Base-by-base conservation (phyloP, 2,888 invertebrate genomes). In the Caenorhabditis angaria region DNA sequence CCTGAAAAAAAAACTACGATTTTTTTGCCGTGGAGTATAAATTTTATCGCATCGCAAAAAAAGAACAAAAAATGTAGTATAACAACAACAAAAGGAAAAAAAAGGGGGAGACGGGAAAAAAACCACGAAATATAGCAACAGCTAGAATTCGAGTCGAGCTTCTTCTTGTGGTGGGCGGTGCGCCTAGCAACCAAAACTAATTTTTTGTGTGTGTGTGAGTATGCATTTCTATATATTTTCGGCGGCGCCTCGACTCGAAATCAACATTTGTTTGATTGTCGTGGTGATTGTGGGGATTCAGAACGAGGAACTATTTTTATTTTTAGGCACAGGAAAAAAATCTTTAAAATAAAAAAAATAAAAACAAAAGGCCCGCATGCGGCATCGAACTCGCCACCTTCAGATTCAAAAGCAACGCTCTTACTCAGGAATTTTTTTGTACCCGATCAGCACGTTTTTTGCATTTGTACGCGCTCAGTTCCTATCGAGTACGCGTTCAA, bases 91-190 rank as follows among this genome's bases (percentile, higher is more conserved):
- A 18, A 32, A 58, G 12, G 10, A 29, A 32, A 32, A 22, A 58
- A 32, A 32, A n/a, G n/a, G n/a, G n/a, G n/a, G n/a, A n/a, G n/a
- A n/a, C n/a, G n/a, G n/a, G n/a, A n/a, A n/a, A n/a, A n/a, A n/a
- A n/a, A n/a, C n/a, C n/a, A 29, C 22, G 27, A 58, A 58, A 58
- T 54, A 27, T 27, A 54, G 54, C 27, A 54, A 54, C 54, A 54
- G 54, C 54, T 25, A 54, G 50, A 50, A 18, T 41, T 41, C 18
- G 41, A 12, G 10, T 2, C 14, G 10, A 12, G 10, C 41, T 3
- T 50, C 28, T 28, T 50, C 41, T 41, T 41, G 41, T 41, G 41
- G 41, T 41, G 41, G 41, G 41, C 41, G 41, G 41, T 14, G 41
- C 41, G 14, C 41, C 41, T 41, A 41, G 41, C 41, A 41, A 41